Percentiles rank a stretch among this genome's conserved stretches.
Evolutionary conservation across 2,113 vertebrate species (phyloP).

Genomic region (Oreochromis niloticus): DNA sequence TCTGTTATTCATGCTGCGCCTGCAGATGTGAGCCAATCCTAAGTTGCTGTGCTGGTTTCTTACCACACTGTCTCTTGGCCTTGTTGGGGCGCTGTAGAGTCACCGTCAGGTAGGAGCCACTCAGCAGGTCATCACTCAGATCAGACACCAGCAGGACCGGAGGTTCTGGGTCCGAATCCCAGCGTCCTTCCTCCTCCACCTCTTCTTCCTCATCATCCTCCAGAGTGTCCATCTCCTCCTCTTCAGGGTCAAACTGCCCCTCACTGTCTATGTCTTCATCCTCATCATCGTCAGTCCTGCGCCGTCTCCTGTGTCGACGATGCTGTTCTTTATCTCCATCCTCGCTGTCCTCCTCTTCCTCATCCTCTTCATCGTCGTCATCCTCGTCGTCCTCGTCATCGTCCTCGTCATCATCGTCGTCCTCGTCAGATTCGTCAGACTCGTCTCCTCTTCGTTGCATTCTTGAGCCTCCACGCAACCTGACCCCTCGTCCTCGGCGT

Average conservation of each 20-base stretch:
- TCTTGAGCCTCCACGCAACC: conserved; percentile 69
- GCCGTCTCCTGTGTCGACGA: conserved; percentile 18
- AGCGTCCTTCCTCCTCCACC: conserved; percentile 56
- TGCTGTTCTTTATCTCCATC: conserved; percentile 46
- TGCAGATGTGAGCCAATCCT: not conserved
- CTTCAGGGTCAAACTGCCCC: conserved; percentile 79
- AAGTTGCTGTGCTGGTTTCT: not conserved
- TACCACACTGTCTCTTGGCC: conserved; percentile 77
- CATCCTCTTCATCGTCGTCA: conserved; percentile 34
- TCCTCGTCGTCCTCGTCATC: conserved; percentile 47
- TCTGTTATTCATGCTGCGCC: not conserved
- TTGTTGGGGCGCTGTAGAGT: conserved; percentile 86
- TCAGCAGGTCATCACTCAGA: conserved; percentile 72
- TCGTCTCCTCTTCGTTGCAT: conserved; percentile 70
- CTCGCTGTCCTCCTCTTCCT: conserved; percentile 59
- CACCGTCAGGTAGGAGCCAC: conserved; percentile 91
- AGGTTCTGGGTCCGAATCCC: conserved; percentile 73
- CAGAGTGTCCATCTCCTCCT: conserved; percentile 62
- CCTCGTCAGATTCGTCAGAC: conserved; percentile 63
- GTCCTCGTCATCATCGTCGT: not conserved
- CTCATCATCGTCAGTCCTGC: conserved; percentile 60
- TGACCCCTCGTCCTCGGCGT: conserved; percentile 64
- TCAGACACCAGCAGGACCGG: conserved; percentile 75
- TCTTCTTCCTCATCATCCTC: conserved; percentile 63
- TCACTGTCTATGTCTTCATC: conserved; percentile 88